phyloP scores from a whole-genome alignment of 1,140 invertebrate species.

The Acromyrmex echinatior region DNA sequence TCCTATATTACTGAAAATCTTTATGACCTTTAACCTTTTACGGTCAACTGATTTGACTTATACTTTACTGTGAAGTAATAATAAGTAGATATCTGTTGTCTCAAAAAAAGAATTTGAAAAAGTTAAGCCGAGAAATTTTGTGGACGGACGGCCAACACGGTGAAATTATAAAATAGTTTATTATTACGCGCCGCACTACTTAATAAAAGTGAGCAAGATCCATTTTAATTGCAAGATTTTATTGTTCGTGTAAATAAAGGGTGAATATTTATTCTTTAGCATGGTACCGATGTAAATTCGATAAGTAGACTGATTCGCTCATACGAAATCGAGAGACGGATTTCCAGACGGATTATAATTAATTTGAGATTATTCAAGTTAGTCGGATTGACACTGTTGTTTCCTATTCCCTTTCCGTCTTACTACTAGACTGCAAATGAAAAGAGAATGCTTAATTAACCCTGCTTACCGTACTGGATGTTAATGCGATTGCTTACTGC shows the following conservation, averaged over 20 bases:
- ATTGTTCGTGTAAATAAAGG: not conserved
- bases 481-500: not conserved
- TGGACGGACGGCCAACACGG: too few relatives aligned
- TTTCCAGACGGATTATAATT: not conserved
- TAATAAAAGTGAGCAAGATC: not conserved
- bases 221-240: not conserved
- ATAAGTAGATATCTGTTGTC: too few relatives aligned
- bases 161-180: too few relatives aligned
- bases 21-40: too few relatives aligned
- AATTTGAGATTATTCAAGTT: constrained; percentile 9
- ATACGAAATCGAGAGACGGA: not conserved
- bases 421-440: not conserved
- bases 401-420: constrained; percentile 36
- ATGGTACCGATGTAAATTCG: not conserved
- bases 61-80: too few relatives aligned
- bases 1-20: too few relatives aligned
- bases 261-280: not conserved
- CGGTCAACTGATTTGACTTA: too few relatives aligned
- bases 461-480: not conserved
- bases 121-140: too few relatives aligned
- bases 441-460: constrained; percentile 49
- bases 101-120: too few relatives aligned
- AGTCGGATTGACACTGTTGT: constrained; percentile 29
- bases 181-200: too few relatives aligned
- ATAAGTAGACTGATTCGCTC: not conserved